Conservation (phyloP, 2,113 vertebrate genomes). For the Scortum barcoo region DNA sequence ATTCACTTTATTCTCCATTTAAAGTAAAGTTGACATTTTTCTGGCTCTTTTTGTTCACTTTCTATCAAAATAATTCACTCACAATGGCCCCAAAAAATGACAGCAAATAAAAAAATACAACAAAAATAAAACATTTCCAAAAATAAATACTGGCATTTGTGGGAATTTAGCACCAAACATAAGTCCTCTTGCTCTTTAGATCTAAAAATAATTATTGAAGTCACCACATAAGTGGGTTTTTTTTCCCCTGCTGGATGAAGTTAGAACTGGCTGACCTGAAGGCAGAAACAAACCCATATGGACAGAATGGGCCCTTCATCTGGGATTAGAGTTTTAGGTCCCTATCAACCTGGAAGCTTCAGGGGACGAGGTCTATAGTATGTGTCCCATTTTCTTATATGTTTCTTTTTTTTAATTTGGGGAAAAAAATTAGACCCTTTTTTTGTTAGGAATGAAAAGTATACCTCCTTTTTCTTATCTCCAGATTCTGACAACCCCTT, state of each 20-base stretch:
- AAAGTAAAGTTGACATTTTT: not conserved
- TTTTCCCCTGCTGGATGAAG: conserved; percentile 26
- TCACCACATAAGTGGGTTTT: conserved; percentile 26
- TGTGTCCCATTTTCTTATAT: conserved; percentile 12
- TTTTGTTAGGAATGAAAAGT: not conserved
- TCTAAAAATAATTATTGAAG: conserved; percentile 18
- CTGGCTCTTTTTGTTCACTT: not conserved
- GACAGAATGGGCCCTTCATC: conserved; percentile 48
- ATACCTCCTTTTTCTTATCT: too few relatives aligned
- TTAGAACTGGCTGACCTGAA: conserved; percentile 38
- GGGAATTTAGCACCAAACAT: not conserved
- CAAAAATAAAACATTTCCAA: not conserved
- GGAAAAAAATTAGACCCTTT: not conserved
- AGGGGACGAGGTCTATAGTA: conserved; percentile 17
- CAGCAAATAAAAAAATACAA: too few relatives aligned
- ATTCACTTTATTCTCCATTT: conserved; percentile 3
- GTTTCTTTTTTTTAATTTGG: conserved; percentile 1
- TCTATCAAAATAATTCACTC: conserved; percentile 8
- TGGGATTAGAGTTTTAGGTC: conserved; percentile 43
- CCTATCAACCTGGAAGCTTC: conserved; percentile 34
- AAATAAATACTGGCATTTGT: conserved; percentile 4
- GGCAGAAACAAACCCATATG: conserved; percentile 36
- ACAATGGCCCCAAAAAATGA: not conserved
- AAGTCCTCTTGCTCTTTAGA: not conserved
- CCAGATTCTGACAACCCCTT: not conserved